A percentile compares a stretch with the other conserved stretches of the same genome.
Evolutionary conservation across 2,113 vertebrate genomes (phyloP).

Genomic region (Anhinga anhinga): DNA sequence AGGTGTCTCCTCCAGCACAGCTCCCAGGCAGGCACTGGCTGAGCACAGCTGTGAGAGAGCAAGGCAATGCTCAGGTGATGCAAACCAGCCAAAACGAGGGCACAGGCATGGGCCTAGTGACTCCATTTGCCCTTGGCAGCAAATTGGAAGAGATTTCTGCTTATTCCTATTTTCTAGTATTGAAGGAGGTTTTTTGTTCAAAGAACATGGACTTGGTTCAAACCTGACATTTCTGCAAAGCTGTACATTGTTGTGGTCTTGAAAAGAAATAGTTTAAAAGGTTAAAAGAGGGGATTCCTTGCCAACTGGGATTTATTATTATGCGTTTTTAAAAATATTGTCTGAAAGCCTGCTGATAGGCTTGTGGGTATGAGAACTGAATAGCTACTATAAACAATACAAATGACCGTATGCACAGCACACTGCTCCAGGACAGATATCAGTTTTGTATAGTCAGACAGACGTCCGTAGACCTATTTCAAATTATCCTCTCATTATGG

Average conservation of each 20-base stretch:
- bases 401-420: background rate
- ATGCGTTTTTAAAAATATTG: background rate
- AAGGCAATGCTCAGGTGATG: background rate
- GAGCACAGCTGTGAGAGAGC: background rate
- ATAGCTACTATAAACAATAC: background rate
- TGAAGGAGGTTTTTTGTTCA: background rate
- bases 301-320: background rate
- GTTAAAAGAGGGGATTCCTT: background rate
- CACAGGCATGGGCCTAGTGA: background rate
- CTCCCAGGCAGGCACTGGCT: background rate
- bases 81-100: background rate
- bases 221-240: constrained; percentile 10
- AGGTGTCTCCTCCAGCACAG: background rate
- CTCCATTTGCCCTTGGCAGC: background rate
- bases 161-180: background rate
- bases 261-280: background rate
- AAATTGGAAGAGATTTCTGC: background rate
- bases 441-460: background rate
- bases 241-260: background rate
- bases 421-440: background rate
- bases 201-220: background rate
- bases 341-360: background rate
- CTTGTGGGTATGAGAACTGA: background rate
- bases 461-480: background rate
- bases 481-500: background rate